Percentiles rank a stretch among this genome's conserved stretches.
phyloP scores from a whole-genome alignment of 2,888 invertebrate genomes.

The Drosophila pseudotakahashii region DNA sequence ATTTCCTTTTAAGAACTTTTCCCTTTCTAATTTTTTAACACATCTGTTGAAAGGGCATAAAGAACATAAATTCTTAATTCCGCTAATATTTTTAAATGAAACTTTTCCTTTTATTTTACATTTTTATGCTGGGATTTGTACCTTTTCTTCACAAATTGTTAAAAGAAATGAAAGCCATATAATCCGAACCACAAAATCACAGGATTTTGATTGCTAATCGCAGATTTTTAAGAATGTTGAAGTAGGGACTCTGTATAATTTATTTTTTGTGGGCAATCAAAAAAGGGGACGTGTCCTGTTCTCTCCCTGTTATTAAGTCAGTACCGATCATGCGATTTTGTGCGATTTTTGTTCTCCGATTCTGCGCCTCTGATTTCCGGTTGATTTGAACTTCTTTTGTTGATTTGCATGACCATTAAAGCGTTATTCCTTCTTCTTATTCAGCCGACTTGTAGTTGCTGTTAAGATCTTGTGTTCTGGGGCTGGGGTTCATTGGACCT shows the following conservation, averaged over 20 bases:
- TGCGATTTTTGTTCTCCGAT: conserved; percentile 20
- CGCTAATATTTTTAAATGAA: no score
- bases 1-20: no score
- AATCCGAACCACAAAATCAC: not conserved
- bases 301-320: conserved; percentile 34
- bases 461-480: conserved; percentile 19
- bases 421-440: conserved; percentile 9
- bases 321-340: conserved; percentile 21
- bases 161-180: no score
- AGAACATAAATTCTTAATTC: no score
- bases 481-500: conserved; percentile 64
- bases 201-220: not conserved
- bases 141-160: no score
- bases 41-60: no score
- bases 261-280: conserved; percentile 11
- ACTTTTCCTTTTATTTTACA: no score
- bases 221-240: not conserved
- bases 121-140: no score
- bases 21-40: no score
- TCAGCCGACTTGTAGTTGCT: conserved; percentile 10
- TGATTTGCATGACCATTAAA: conserved; percentile 27
- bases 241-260: not conserved
- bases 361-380: conserved; percentile 33
- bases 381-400: conserved; percentile 35
- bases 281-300: conserved; percentile 29